Base-by-base conservation (phyloP, 2,888 invertebrate genomes). In the Tanytarsus gracilentus region DNA sequence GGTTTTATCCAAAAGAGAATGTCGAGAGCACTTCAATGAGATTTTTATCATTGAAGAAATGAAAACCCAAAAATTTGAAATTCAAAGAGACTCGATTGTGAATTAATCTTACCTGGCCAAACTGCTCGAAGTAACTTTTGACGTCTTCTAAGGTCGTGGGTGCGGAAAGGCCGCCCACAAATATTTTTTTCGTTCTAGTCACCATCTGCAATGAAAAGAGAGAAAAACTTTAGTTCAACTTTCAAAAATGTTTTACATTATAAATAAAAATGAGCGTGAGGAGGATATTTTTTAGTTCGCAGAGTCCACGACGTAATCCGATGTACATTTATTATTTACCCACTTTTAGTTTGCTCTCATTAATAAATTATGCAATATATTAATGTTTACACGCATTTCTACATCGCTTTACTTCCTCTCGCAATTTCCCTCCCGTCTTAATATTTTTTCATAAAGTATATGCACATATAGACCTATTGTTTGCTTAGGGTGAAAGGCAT, bases 151-250 rank as follows among this genome's bases (percentile, higher is more conserved):
- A 85, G 73, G 98, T 99, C 75, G 98, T 98, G 74, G 96, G 94
- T 74, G 98, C 97, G 72, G 98, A 98, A 71, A 99, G 84, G 74
- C 99, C 99, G 71, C 99, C 99, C 75, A 99, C 97, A 82, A 99
- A 99, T 81, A 99, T 97, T 83, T 99, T 99, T 88, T 98, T 99
- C 82, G 98, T 99, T 83, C 95, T 90, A 81, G 97, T 97, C 77
- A 98, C 95, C 95, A 98, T 96, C 97, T 98, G 85, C 3, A 84
- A 40, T n/a, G n/a, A n/a, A n/a, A n/a, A n/a, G n/a, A n/a, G n/a
- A n/a, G n/a, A n/a, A n/a, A n/a, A n/a, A n/a, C 16, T 9, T 39
- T n/a, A n/a, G n/a, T n/a, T n/a, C n/a, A n/a, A n/a, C 14, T 16
- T 36, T 16, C 36, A 36, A 14, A 36, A 36, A 36, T 14, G n/a